These are phyloP conservation scores for Henicopernis longicauda DNA, from an alignment of 2,113 vertebrate species.

Conservation along the genomic window DNA sequence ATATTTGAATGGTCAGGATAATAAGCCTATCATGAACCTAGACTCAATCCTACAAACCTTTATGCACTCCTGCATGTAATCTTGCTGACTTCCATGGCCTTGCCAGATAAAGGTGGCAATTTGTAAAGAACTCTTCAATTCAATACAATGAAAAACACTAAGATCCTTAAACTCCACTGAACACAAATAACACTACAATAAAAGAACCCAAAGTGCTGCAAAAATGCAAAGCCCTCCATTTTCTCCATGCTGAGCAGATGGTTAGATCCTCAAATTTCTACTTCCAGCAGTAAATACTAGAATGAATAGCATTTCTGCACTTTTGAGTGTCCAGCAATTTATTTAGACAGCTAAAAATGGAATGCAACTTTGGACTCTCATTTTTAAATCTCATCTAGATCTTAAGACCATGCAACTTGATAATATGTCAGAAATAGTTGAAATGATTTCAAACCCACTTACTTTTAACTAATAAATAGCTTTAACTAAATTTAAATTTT, in stretches of 20 bases:
- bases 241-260: not conserved
- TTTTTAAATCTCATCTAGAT: not conserved
- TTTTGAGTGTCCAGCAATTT: not conserved
- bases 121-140: not conserved
- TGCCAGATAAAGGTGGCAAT: not conserved
- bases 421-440: fast-evolving
- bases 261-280: not conserved
- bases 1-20: not conserved
- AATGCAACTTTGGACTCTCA: not conserved
- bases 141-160: not conserved
- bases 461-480: not conserved
- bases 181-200: not conserved
- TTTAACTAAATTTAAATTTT: not conserved
- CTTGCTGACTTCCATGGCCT: not conserved
- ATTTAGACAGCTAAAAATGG: not conserved
- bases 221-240: not conserved
- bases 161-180: not conserved
- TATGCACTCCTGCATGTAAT: not conserved
- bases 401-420: not conserved
- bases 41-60: not conserved
- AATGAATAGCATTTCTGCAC: not conserved
- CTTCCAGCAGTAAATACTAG: not conserved
- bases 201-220: not conserved
- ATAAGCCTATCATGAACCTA: not conserved
- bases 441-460: not conserved